These are phyloP conservation scores for Leuciscus idus DNA, from an alignment of 2,113 vertebrate species.

Conservation along the genomic window DNA sequence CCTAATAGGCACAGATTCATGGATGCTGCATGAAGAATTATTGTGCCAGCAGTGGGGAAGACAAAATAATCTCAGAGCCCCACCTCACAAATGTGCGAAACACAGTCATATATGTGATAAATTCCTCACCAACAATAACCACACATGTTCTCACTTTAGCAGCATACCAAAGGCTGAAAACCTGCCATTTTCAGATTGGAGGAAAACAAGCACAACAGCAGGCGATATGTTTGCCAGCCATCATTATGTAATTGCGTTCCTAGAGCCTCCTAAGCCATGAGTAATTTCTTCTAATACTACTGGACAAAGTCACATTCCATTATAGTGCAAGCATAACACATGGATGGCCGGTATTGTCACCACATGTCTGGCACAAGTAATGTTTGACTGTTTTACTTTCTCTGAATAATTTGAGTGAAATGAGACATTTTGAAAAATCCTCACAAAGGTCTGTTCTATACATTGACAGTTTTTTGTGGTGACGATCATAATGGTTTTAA, in stretches of 20 bases:
- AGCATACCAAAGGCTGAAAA: constrained; percentile 18
- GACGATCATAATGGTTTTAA: too few species aligned
- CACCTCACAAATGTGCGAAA: constrained; percentile 28
- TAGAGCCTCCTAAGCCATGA: constrained; percentile 12
- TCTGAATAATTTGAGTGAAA: not conserved
- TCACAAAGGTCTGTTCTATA: too few species aligned
- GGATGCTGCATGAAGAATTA: constrained; percentile 15
- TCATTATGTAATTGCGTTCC: constrained; percentile 30
- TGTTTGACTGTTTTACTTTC: not conserved
- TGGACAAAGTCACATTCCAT: constrained; percentile 32
- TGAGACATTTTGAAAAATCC: too few species aligned
- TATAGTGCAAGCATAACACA: not conserved
- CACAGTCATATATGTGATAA: constrained; percentile 38
- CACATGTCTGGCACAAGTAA: not conserved
- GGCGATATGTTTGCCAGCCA: constrained; percentile 25
- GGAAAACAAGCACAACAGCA: constrained; percentile 37
- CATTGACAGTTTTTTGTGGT: too few species aligned
- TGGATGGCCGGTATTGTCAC: not conserved
- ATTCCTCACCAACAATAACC: constrained; percentile 38
- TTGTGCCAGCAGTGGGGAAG: constrained; percentile 20
- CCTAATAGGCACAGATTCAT: constrained; percentile 23
- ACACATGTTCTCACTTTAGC: constrained; percentile 23
- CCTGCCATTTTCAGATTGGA: constrained; percentile 24
- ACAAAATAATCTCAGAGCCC: constrained; percentile 22
- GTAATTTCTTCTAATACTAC: constrained; percentile 17